Base-by-base conservation (phyloP, 2,797 vertebrate species). In the Austrolebias charrua region DNA sequence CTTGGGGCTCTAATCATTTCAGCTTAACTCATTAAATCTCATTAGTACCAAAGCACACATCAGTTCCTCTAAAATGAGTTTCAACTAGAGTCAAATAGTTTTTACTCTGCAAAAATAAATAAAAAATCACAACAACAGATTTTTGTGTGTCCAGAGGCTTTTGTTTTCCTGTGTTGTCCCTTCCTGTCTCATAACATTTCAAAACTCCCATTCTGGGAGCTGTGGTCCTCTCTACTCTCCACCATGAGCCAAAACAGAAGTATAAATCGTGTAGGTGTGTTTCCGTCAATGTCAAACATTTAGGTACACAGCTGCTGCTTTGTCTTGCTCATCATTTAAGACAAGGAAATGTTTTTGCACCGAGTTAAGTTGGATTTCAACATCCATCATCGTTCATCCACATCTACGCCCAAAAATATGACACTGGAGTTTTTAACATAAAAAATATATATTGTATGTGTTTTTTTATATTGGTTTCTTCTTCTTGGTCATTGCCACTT, bases 231-330 rank as follows among this genome's bases (percentile, higher is more conserved):
- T 54, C 69, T 60, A 57, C 58, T 63, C 24, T 56, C 33, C 0
- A 46, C 58, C 38, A 10, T 59, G 65, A 80, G 78, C 73, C 78
- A 82, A 64, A 66, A 82, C 82, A 86, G 86, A 91, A 90, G 87
- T 87, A 91, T 73, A 81, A 83, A 76, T 79, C 79, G 74, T 66
- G 67, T 69, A 78, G 79, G 78, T 80, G 75, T 4, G 59, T 80
- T 85, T 80, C 80, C 3, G 24, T 24, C 24, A 24, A 24, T 24
- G 24, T 3, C 24, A 24, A 24, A 24, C 24, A 24, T 24, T 24
- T 24, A 24, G 3, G 24, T 24, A 24, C 24, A 24, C 24, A 24
- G 40, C 24, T 29, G 57, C 28, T 73, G 50, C 52, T 63, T 69
- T 48, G 70, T 71, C 66, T 47, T 64, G 18, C 40, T 14, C 24